phyloP scores from a whole-genome alignment of 2,797 vertebrate genomes.

The Propithecus perrieri region DNA sequence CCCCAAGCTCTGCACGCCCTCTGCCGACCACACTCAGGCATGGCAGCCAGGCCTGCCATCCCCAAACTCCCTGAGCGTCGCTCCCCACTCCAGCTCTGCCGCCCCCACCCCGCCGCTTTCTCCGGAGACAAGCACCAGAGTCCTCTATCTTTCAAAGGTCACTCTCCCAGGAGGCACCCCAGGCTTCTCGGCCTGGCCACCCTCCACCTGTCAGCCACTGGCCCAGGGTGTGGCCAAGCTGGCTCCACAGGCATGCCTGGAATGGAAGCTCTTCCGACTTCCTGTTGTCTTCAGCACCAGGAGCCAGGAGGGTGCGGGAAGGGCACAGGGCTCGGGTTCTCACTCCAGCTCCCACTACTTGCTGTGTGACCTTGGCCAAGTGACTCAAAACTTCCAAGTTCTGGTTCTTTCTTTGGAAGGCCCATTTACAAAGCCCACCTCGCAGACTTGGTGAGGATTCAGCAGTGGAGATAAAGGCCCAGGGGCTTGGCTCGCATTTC shows the following conservation, averaged over 20 bases:
- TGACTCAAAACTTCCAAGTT: background rate
- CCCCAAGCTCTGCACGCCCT: slow-evolving; percentile 69
- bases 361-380: background rate
- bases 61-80: accelerated
- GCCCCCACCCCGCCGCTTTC: accelerated
- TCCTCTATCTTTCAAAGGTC: background rate
- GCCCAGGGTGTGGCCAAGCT: background rate
- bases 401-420: background rate
- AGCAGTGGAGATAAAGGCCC: background rate
- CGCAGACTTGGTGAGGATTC: background rate
- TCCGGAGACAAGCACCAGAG: background rate
- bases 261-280: background rate
- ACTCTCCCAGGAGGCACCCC: background rate
- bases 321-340: background rate
- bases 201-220: background rate
- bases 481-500: accelerated
- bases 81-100: background rate
- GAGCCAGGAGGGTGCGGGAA: background rate
- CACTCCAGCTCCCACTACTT: background rate
- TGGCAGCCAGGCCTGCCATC: background rate
- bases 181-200: background rate
- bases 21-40: slow-evolving; percentile 62
- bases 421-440: background rate
- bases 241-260: background rate
- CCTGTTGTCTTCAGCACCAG: background rate